These are phyloP conservation scores for Cephus rjabovi DNA, from an alignment of 2,888 invertebrate genomes.

Conservation along the genomic window DNA sequence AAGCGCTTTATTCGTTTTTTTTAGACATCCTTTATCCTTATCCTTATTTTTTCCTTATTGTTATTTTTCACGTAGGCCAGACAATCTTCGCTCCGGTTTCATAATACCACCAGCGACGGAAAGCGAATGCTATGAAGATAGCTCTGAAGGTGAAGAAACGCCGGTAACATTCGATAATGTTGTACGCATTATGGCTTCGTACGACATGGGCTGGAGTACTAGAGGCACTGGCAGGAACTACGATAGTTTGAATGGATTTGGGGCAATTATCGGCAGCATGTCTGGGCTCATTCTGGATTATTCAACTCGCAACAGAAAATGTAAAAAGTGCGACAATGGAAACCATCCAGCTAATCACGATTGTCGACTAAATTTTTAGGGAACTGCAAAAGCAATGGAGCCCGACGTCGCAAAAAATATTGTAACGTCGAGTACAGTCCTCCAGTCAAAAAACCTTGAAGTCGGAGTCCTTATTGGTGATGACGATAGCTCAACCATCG, in stretches of 20 bases:
- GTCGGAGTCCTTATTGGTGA: conserved; percentile 38
- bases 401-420: conserved; percentile 33
- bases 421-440: conserved; percentile 22
- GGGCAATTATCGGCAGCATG: conserved; percentile 31
- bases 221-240: conserved; percentile 37
- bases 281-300: conserved; percentile 33
- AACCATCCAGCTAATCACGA: conserved; percentile 28
- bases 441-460: conserved; percentile 29
- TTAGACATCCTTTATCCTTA: no score
- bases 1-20: no score
- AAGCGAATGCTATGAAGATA: no score
- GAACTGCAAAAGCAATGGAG: conserved; percentile 46
- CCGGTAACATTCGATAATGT: conserved; percentile 17
- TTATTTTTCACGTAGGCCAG: no score
- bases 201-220: conserved; percentile 42
- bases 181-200: conserved; percentile 31
- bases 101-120: no score
- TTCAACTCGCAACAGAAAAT: conserved; percentile 37
- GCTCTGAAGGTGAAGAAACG: conserved; percentile 19
- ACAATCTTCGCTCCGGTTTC: no score
- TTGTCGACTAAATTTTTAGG: conserved; percentile 39
- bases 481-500: conserved; percentile 39
- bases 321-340: conserved; percentile 33
- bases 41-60: no score
- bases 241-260: conserved; percentile 39